Evolutionary conservation across 2,888 invertebrate species (phyloP), one percentile per base, ranked within the genome.

Genomic region (Sicus ferrugineus): DNA sequence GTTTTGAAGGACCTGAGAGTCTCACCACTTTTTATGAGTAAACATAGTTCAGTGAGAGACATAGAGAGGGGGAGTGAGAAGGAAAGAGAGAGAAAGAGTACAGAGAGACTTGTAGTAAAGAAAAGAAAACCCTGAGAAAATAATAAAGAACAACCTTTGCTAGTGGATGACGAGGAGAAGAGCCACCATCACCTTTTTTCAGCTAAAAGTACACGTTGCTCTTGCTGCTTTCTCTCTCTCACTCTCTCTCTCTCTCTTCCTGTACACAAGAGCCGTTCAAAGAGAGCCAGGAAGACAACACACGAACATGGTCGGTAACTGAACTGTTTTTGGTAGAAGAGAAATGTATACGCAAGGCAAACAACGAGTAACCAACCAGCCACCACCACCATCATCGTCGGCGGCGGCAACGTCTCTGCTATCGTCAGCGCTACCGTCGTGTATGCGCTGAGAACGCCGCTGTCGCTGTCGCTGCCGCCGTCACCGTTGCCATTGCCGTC

Each of bases 401-500:
- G 5, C 48, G 23, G 7, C 9, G 42, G 14, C 54, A 54, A 14
- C 62, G 26, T 59, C n/a, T 19, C 14, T 21, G 2, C 63, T 26
- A 28, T n/a, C 14, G 3, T 14, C 14, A 6, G 38, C 38, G 38
- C 11, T 11, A 38, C 11, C n/a, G n/a, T 38, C 38, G 11, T 11
- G 11, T 38, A 9, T 38, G 38, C 11, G 38, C 11, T 6, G 38
- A 38, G n/a, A 23, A 28, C 31, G 64, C 31, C 56, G 67, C n/a
- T 46, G 62, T 42, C 69, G 58, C 16, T 50, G 38, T 38, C 7
- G 38, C 6, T 52, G 52, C 38, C 31, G 64, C 31, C 56, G 67
- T 26, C 56, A 54, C 38, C 69, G 58, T 21, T 50, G 58, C 19
- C 65, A 14, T 28, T 54, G 42, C 21, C 42, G 19, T 68, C 52